Evolutionary conservation across 2,888 invertebrate genomes (phyloP), one percentile per base, ranked within the genome.

Genomic region (Teleiodes luculella): DNA sequence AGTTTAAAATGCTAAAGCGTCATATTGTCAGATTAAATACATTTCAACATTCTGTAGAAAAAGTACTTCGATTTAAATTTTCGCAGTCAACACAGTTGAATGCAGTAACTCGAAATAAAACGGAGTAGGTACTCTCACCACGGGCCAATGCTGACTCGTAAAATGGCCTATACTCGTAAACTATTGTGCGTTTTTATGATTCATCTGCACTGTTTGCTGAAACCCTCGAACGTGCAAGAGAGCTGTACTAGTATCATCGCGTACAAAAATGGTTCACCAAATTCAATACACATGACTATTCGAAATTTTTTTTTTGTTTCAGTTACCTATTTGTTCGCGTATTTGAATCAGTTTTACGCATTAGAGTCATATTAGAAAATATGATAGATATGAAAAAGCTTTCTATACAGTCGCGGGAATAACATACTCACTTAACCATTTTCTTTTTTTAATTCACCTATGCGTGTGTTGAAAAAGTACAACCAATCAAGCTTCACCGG

Each of bases 181-280:
- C 76, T 86, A 86, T 84, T 79, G 85, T 80, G 76, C 79, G 78
- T 79, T 83, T 87, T 88, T 88, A 88, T 88, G 87, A 87, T 84
- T 86, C 87, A 87, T 86, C 80, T 82, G 66, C 67, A 66, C 66
- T 82, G 83, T 85, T 83, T 82, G 76, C 72, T 60, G 69, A 74
- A 72, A 68, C 77, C 78, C 83, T 83, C 70, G 61, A 54, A 57
- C 46, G 49, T 49, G 49, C 24, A 36, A 49, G 49, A 37, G 14
- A 54, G 57, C n/a, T n/a, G n/a, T n/a, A n/a, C n/a, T n/a, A n/a
- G 79, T 80, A 85, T 74, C 68, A 67, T 76, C 66, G 67, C 59
- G 66, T 59, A 62, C 68, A 65, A 67, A 71, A 62, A 37, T 49
- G 10, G 13, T 28, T 11, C 7, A 20, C 35, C 10, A 48, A 35